Base-by-base conservation (phyloP, 2,888 invertebrate genomes). In the Trilocha varians region DNA sequence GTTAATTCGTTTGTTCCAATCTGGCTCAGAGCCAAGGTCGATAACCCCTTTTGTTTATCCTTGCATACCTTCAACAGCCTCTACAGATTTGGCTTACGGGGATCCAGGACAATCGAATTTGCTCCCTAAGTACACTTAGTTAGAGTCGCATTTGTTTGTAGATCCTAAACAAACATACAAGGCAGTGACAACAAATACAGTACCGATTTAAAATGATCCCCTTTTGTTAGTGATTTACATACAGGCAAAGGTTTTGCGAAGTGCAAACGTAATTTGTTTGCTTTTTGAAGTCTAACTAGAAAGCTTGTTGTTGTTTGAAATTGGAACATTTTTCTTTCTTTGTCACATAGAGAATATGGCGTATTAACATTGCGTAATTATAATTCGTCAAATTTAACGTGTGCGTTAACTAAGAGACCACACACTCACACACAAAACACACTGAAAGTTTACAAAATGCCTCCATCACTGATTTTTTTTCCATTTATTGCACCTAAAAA, bases 81-180 rank as follows among this genome's bases (percentile, higher is more conserved):
- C 57, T 55, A 52, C 55, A 53, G 47, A 50, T 43, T 36, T 47
- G 49, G 56, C 60, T 62, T 53, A 52, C 59, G 49, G 50, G 45
- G 39, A 48, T 38, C 40, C 34, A 41, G 39, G 15, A 44, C 66
- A 65, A 66, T 59, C 59, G 51, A 73, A 65, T 62, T 57, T 65
- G 47, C 57, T 62, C 55, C 63, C 46, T 69, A 67, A 25, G 11
- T 3, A 36, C 2, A 32, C 42, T 45, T 45, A 49, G 57, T 68
- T 72, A 74, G 52, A 63, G 70, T 56, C 50, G 25, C 25, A 25
- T 61, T 48, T 62, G 70, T 70, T 75, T 48, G 55, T 50, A 75
- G 76, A 67, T 76, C 83, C 82, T 82, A 79, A 82, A 74, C 64
- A 83, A 83, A 83, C 75, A 78, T 66, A 74, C 74, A 62, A 71